phyloP scores from a whole-genome alignment of 2,797 vertebrate genomes.

The Peromyscus aztecus region DNA sequence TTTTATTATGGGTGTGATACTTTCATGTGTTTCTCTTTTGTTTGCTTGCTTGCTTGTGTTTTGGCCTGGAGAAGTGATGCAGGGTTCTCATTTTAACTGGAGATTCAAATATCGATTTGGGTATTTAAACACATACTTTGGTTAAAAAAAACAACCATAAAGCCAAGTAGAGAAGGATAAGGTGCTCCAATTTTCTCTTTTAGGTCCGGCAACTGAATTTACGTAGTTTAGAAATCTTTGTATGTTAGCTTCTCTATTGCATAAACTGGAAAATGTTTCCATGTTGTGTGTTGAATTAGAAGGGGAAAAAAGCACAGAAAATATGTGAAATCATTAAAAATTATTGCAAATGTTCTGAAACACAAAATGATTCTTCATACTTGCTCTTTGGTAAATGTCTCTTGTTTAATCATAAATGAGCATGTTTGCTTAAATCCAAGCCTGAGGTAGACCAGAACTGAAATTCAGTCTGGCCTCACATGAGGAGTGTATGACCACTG shows the following conservation, averaged over 20 bases:
- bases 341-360: not conserved
- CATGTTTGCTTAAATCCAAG: not conserved
- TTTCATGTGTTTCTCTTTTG: not conserved
- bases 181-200: not conserved
- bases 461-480: not conserved
- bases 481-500: not conserved
- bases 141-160: not conserved
- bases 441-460: not conserved
- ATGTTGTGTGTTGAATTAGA: not conserved
- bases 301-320: not conserved
- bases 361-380: not conserved
- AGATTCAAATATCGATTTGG: slow-evolving; percentile 11
- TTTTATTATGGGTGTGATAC: not conserved
- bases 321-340: not conserved
- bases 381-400: slow-evolving; percentile 3
- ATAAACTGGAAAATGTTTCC: not conserved
- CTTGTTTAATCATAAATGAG: not conserved
- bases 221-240: not conserved
- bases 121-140: not conserved
- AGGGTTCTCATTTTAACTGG: not conserved
- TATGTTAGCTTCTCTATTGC: not conserved
- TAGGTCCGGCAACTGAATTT: not conserved
- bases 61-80: not conserved
- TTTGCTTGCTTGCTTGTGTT: not conserved
- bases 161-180: not conserved